Base-by-base conservation (phyloP, 1,140 invertebrate genomes). In the Mycetomoellerius zeteki region DNA sequence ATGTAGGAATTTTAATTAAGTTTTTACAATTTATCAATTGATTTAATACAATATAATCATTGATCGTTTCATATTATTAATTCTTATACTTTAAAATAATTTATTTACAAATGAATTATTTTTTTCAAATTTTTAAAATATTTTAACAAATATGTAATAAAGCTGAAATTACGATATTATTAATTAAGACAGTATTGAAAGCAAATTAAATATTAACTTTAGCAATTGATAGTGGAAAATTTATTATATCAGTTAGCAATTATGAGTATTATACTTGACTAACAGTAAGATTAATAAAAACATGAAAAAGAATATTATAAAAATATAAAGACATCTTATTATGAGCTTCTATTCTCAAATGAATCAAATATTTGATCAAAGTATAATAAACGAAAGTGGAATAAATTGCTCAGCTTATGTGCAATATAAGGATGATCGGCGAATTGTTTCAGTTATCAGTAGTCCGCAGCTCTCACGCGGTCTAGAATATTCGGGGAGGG, bases 381-480 rank as follows among this genome's bases (percentile, higher is more conserved):
- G n/a, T 43, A 24, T 60, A 60, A 50, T 60, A 30, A 82, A 71
- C 33, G 33, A 12, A 50, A 71, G 43, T 47, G 37, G 21, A 69
- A 85, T 60, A 50, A 64, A 71, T 75, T 33, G 37, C 62, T 65
- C 27, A 24, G 65, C 30, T 75, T 47, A 60, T 58, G 50, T 21
- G 54, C 27, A 47, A 78, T 65, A 88, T 77, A 90, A 85, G 71
- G 60, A 50, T 65, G 37, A 76, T 19, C n/a, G 73, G 52, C 71
- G 73, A 90, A 85, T 92, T 86, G 89, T 89, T 92, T 90, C 69
- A 90, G 90, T 92, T 92, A 92, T 92, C 91, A 87, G 88, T 50
- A 72, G 87, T 88, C 75, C 80, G 89, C 91, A 92, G 90, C 85
- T 86, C 62, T 87, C 69, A 60, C 62, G 77, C 56, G 56, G 16